Percentiles rank a stretch among this genome's conserved stretches.
phyloP scores from a whole-genome alignment of 1,140 invertebrate species.

The Calycopis cecrops region DNA sequence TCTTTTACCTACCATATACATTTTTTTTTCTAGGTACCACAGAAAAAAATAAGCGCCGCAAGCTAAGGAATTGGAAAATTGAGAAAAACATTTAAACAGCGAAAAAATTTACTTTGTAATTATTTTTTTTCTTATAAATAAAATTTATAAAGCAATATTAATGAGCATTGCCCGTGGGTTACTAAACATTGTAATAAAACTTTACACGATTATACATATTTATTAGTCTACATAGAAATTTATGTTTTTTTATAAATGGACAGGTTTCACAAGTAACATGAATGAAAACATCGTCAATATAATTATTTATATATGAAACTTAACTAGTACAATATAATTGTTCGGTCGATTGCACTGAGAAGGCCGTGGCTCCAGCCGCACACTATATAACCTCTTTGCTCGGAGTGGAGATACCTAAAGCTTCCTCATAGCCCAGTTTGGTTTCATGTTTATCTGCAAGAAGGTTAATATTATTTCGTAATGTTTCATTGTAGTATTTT shows the following conservation, averaged over 20 bases:
- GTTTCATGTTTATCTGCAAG: constrained; percentile 68
- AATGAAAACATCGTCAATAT: constrained; percentile 54
- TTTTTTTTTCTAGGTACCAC: constrained; percentile 8
- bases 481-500: too few species aligned
- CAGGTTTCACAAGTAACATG: constrained; percentile 46
- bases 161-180: neutral
- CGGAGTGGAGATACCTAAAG: constrained; percentile 92
- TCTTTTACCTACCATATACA: neutral
- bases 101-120: constrained; percentile 9
- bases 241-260: constrained; percentile 52
- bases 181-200: constrained; percentile 43
- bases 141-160: constrained; percentile 7
- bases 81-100: constrained; percentile 2
- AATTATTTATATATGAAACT: constrained; percentile 45
- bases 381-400: constrained; percentile 87
- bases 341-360: constrained; percentile 68
- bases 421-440: constrained; percentile 83
- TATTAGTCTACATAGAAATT: constrained; percentile 59
- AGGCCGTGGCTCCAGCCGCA: constrained; percentile 34
- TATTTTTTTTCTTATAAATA: constrained; percentile 4
- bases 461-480: too few species aligned
- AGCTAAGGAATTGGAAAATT: neutral
- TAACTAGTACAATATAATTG: constrained; percentile 54
- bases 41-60: neutral
- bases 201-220: constrained; percentile 66